These are phyloP conservation scores for Ariopsis seemanni DNA, from an alignment of 2,113 vertebrate genomes.

Conservation along the genomic window DNA sequence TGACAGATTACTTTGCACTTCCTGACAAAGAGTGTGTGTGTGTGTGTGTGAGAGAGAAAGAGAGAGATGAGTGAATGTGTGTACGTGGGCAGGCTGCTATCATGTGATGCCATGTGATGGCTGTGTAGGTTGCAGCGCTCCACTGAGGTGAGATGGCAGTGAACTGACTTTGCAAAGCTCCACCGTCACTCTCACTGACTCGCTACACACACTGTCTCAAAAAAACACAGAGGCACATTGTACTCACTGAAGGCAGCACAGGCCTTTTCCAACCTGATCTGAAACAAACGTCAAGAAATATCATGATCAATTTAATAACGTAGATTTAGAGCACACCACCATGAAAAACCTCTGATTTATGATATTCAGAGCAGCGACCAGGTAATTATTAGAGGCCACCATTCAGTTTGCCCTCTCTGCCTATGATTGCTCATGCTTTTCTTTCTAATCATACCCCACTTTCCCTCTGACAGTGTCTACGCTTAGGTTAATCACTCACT, in stretches of 20 bases:
- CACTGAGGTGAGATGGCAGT: conserved; percentile 1
- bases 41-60: neutral
- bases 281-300: neutral
- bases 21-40: too few species aligned
- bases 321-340: neutral
- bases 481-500: conserved; percentile 26
- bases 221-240: neutral
- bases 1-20: too few species aligned
- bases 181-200: neutral
- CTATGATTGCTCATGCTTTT: conserved; percentile 11
- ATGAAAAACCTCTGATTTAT: conserved; percentile 2
- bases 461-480: neutral
- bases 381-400: neutral
- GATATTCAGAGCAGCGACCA: conserved; percentile 1
- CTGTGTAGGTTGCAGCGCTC: conserved; percentile 24
- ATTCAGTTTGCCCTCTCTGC: neutral
- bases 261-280: neutral
- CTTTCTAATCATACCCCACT: conserved; percentile 21
- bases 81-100: conserved; percentile 10
- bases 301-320: neutral
- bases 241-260: neutral
- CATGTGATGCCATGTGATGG: conserved; percentile 34
- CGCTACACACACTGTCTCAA: neutral
- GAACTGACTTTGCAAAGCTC: conserved; percentile 6
- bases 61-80: neutral